These are phyloP conservation scores for Bombus turneri DNA, from an alignment of 1,140 invertebrate genomes.

Conservation along the genomic window DNA sequence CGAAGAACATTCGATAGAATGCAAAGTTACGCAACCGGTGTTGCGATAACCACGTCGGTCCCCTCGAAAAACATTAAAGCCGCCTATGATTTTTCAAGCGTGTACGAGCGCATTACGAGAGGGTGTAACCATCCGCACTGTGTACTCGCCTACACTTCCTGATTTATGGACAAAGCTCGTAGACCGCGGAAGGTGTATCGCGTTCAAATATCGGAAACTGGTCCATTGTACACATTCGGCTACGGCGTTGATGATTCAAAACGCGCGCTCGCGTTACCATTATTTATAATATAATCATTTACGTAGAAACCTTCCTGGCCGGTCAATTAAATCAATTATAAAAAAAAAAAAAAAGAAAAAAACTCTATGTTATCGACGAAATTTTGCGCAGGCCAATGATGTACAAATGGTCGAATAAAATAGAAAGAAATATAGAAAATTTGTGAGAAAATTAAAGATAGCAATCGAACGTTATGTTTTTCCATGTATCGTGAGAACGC, in stretches of 20 bases:
- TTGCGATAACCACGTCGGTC: not conserved
- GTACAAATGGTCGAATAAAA: not conserved
- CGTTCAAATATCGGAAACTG: slow-evolving; percentile 57
- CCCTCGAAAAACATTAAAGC: not conserved
- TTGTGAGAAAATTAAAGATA: not conserved
- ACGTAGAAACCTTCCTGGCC: not conserved
- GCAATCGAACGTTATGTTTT: not conserved
- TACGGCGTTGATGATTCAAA: slow-evolving; percentile 49
- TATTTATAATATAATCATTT: slow-evolving; percentile 36
- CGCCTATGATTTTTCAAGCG: slow-evolving; percentile 2
- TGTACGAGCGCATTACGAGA: not conserved
- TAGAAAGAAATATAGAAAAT: not conserved
- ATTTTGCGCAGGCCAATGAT: not conserved
- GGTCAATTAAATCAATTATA: not conserved
- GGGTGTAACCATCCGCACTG: slow-evolving; percentile 6
- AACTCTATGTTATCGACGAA: not conserved
- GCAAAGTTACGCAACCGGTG: not conserved
- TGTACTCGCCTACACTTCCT: not conserved
- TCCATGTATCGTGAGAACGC: not conserved
- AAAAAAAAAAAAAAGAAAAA: not conserved
- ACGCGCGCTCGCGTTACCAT: not conserved
- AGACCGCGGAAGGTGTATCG: slow-evolving; percentile 26
- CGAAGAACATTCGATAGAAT: not conserved
- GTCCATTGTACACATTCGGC: slow-evolving; percentile 45
- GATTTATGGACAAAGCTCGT: slow-evolving; percentile 35